These are phyloP conservation scores for Lamellibrachia satsuma DNA, from an alignment of 2,888 invertebrate genomes.

Conservation along the genomic window DNA sequence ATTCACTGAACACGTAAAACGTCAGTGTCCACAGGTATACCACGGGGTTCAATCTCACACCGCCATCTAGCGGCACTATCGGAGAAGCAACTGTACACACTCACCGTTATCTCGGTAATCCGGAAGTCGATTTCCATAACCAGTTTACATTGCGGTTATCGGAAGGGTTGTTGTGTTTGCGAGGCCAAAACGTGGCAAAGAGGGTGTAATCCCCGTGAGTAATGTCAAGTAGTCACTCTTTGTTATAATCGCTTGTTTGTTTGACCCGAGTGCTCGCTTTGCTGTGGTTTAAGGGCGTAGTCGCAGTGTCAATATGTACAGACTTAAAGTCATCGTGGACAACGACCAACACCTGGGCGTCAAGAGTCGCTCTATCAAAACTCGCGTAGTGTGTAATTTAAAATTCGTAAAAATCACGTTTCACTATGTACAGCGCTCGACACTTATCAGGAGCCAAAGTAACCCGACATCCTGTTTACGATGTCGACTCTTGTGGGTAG, in stretches of 20 bases:
- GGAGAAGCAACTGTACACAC: background rate
- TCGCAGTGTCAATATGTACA: background rate
- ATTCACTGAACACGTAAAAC: too few relatives aligned
- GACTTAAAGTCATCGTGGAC: background rate
- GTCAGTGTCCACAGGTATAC: too few relatives aligned
- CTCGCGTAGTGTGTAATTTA: too few relatives aligned
- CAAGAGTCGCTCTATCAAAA: background rate
- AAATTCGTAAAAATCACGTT: background rate
- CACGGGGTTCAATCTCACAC: too few relatives aligned
- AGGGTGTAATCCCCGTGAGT: background rate
- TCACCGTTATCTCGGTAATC: background rate
- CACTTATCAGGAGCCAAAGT: background rate
- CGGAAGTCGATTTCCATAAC: conserved; percentile 3
- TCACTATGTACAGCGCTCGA: background rate
- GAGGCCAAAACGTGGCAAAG: background rate
- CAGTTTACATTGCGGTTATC: background rate
- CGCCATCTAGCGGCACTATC: background rate
- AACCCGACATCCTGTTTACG: background rate
- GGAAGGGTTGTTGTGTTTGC: background rate
- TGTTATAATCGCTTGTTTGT: background rate
- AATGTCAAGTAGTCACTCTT: background rate
- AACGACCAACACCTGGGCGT: background rate
- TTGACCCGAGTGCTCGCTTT: background rate
- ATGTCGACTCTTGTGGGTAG: background rate
- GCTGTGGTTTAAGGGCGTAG: background rate